Conservation (phyloP, 1,140 invertebrate genomes). For the Leptopilina clavipes region DNA sequence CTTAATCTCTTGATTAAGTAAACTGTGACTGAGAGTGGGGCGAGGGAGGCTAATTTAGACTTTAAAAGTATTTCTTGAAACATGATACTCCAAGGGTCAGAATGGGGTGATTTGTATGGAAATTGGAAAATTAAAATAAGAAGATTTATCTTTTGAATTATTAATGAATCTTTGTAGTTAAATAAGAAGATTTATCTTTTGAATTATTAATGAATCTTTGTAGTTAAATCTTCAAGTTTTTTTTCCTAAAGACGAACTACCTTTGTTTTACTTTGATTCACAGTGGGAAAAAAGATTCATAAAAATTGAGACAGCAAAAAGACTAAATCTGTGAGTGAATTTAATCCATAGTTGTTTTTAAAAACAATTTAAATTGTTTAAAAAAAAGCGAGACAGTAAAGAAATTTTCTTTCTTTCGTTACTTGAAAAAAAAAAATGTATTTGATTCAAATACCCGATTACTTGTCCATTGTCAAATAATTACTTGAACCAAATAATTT, state of each 20-base stretch:
- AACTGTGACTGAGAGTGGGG: background rate
- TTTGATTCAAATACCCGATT: too few species aligned
- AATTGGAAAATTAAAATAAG: constrained; percentile 17
- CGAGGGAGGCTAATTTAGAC: constrained; percentile 6
- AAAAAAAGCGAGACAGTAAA: too few species aligned
- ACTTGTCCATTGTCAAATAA: too few species aligned
- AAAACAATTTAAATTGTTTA: too few species aligned
- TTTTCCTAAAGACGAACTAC: background rate
- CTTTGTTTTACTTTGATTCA: background rate
- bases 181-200: constrained; percentile 14
- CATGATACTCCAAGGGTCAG: constrained; percentile 4
- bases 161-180: background rate
- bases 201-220: constrained; percentile 8
- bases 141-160: constrained; percentile 17
- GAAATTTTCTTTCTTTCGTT: too few species aligned
- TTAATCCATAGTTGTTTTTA: too few species aligned
- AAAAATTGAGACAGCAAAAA: too few species aligned
- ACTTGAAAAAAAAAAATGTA: too few species aligned
- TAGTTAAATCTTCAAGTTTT: background rate
- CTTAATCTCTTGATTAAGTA: background rate
- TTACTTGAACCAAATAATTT: too few species aligned
- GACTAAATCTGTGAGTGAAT: too few species aligned
- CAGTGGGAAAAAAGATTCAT: too few species aligned
- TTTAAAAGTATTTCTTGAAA: constrained; percentile 20
- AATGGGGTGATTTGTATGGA: constrained; percentile 10